These are phyloP conservation scores for Lepidotrigona ventralis DNA, from an alignment of 1,140 invertebrate species.

Conservation along the genomic window DNA sequence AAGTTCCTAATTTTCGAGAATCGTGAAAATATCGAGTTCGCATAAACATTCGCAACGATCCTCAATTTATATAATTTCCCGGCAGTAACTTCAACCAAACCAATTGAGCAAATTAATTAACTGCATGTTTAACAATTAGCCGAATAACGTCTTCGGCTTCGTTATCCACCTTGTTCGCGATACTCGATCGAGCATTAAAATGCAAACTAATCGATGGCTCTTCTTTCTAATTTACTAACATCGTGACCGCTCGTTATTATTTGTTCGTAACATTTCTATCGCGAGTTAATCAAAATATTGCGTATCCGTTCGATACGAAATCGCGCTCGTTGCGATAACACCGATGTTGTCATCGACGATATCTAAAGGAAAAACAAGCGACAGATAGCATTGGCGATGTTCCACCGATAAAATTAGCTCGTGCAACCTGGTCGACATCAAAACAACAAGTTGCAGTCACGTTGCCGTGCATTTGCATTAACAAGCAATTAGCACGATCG, in stretches of 20 bases:
- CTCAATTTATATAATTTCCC: too few species aligned
- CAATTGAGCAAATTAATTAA: neutral
- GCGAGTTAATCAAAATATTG: conserved; percentile 15
- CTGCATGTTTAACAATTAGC: neutral
- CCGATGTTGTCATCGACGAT: neutral
- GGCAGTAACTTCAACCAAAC: neutral
- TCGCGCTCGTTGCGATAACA: neutral
- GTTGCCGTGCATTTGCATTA: neutral
- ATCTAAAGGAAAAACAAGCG: neutral
- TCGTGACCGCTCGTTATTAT: neutral
- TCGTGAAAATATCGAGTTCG: too few species aligned
- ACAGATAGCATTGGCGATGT: neutral
- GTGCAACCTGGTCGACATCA: neutral
- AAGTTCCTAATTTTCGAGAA: too few species aligned
- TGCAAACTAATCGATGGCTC: neutral
- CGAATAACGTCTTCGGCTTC: neutral
- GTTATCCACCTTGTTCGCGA: neutral
- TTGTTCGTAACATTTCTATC: neutral
- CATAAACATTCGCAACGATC: too few species aligned
- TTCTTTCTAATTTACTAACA: neutral
- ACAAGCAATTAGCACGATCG: neutral
- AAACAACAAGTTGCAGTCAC: neutral
- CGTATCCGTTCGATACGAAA: neutral
- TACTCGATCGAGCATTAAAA: neutral
- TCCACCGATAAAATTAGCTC: conserved; percentile 34